Evolutionary conservation across 2,888 invertebrate species (phyloP), one percentile per base, ranked within the genome.

Genomic region (Aphidoletes aphidimyza): DNA sequence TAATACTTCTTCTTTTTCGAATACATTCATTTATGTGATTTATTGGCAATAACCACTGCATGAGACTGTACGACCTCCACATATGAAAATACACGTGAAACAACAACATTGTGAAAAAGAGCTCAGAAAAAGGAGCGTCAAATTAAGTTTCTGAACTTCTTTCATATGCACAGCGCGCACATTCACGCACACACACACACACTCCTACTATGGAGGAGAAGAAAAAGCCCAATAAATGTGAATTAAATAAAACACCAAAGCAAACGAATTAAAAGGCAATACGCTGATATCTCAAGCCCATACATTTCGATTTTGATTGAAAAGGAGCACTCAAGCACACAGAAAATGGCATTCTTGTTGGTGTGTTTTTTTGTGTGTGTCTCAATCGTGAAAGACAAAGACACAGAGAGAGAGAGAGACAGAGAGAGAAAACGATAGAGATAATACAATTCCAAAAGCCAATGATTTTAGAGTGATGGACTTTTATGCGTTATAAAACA

Each of bases 21-120:
- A 81, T 81, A 81, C 37, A 81, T 81, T 81, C 81, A 81, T 81
- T 81, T 81, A 81, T 81, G 81, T 81, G 81, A 81, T 81, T 81
- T 81, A 81, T 81, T 37, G 81, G 37, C 81, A 19, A 81, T 81
- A 37, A 81, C 81, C 37, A n/a, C 81, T 81, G 81, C 81, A 81
- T 37, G 69, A 69, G 69, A 1, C 81, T n/a, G 81, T 22, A 11
- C 81, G 37, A 37, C 37, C 37, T 37, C 36, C 81, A 81, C 17
- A 22, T 37, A n/a, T n/a, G n/a, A n/a, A 37, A 5, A 30, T 34
- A 34, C n/a, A n/a, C 30, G n/a, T n/a, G n/a, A n/a, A n/a, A n/a
- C n/a, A n/a, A 69, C 69, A 69, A 69, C 69, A 69, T 69, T 69
- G 69, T 69, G 69, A 30, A 19, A 19, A 47, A 47, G 19, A 17